Evolutionary conservation across 2,113 vertebrate species (phyloP), one percentile per base, ranked within the genome.

Genomic region (Arizona elegans): DNA sequence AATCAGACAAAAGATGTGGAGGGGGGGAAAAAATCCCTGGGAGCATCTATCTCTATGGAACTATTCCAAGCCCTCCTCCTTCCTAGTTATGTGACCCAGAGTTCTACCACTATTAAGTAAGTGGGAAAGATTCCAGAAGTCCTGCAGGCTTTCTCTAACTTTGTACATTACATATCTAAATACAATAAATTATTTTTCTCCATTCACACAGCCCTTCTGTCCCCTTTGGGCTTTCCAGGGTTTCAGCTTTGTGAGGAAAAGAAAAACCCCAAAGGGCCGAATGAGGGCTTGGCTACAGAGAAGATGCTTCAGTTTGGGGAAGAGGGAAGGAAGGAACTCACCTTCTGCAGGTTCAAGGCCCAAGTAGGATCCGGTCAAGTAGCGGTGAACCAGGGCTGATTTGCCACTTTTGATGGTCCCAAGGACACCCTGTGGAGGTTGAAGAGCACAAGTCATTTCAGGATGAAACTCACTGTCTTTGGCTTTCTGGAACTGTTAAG

Each of bases 341-440:
- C 99, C 98, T 91, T 99, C 99, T 0, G 98, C 97, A 95, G 98
- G 98, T 97, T 99, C 99, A 33, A 98, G 94, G 10, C 98, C 97
- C 88, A 98, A 97, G 53, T 99, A 99, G 94, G 98, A 98, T 90
- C 99, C 99, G 0, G 99, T 99, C 96, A 99, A 98, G 98, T 99
- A 99, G 95, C 98, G 98, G 94, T 99, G 98, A 90, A 99, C 98
- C 12, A 99, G 98, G 0, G 99, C 98, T 0, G 99, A 98, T 96
- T 98, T 99, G 93, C 98, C 99, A 0, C 99, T 99, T 95, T 98
- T 98, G 87, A 97, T 94, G 93, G 98, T 99, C 53, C 99, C 99
- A 96, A 99, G 97, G 95, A 99, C 97, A 1, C 98, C 99, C 99
- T 99, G 96, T 5, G 19, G 65, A 91, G 55, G 85, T 24, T 75